These are phyloP conservation scores for Chiroxiphia lanceolata DNA, from an alignment of 2,797 vertebrate species.

Conservation along the genomic window DNA sequence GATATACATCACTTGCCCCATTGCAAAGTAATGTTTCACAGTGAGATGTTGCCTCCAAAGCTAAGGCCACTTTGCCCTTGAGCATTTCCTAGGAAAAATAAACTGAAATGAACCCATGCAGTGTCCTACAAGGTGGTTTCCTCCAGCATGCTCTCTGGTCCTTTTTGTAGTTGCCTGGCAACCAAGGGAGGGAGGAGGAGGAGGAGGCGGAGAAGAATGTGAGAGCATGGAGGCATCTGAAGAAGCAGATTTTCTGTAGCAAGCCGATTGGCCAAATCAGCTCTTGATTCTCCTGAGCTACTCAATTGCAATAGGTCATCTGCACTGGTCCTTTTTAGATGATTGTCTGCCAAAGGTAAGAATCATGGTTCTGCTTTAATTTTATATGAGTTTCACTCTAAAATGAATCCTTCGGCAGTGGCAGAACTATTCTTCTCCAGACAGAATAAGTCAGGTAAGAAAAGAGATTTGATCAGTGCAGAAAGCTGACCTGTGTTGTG, in stretches of 20 bases:
- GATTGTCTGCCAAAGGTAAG: background rate
- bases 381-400: background rate
- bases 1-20: background rate
- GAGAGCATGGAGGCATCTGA: background rate
- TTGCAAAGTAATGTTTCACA: background rate
- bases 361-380: background rate
- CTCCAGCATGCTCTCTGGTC: background rate
- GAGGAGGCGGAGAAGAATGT: background rate
- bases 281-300: background rate
- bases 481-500: background rate
- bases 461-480: background rate
- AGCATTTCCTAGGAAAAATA: background rate
- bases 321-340: background rate
- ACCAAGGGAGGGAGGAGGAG: background rate
- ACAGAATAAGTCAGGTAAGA: background rate
- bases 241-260: background rate
- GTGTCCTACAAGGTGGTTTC: background rate
- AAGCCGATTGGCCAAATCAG: background rate
- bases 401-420: background rate
- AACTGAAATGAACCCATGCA: background rate
- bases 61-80: background rate
- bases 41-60: accelerated
- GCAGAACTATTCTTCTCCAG: background rate
- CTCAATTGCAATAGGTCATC: background rate
- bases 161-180: conserved; percentile 56